phyloP scores from a whole-genome alignment of 2,797 vertebrate species.

The Notoglanidium macrostoma region DNA sequence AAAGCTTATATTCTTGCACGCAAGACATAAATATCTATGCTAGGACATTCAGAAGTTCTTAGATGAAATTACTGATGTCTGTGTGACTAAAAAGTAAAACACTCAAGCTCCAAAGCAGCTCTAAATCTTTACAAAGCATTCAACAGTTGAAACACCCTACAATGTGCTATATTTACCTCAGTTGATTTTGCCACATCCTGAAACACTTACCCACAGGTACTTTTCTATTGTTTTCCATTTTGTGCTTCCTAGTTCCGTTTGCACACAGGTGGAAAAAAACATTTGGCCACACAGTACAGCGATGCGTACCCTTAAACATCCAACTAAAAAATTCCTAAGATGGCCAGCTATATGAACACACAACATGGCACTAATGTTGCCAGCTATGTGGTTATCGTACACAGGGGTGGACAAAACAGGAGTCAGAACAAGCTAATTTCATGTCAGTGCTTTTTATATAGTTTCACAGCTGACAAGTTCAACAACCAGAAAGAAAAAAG shows the following conservation, averaged over 20 bases:
- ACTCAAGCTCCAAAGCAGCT: not conserved
- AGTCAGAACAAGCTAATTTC: not conserved
- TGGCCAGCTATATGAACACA: not conserved
- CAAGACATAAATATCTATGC: not conserved
- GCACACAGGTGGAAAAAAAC: not conserved
- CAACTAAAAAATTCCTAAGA: not conserved
- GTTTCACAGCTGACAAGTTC: not conserved
- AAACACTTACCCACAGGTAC: not conserved
- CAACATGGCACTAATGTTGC: not conserved
- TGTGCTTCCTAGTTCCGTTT: not conserved
- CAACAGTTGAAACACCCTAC: not conserved
- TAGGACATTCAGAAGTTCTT: too few species aligned
- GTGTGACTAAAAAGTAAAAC: not conserved
- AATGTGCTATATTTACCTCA: not conserved
- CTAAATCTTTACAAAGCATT: not conserved
- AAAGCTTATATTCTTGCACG: not conserved
- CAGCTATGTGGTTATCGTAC: not conserved
- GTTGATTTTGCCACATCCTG: not conserved
- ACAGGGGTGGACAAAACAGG: slow-evolving; percentile 15
- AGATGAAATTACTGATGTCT: not conserved
- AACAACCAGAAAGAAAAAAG: not conserved
- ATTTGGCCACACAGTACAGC: not conserved
- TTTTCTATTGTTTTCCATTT: not conserved
- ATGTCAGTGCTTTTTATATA: not conserved
- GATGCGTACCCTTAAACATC: not conserved